A percentile compares a stretch with the other conserved stretches of the same genome.
phyloP scores from a whole-genome alignment of 2,113 vertebrate genomes.

The Neotoma lepida region DNA sequence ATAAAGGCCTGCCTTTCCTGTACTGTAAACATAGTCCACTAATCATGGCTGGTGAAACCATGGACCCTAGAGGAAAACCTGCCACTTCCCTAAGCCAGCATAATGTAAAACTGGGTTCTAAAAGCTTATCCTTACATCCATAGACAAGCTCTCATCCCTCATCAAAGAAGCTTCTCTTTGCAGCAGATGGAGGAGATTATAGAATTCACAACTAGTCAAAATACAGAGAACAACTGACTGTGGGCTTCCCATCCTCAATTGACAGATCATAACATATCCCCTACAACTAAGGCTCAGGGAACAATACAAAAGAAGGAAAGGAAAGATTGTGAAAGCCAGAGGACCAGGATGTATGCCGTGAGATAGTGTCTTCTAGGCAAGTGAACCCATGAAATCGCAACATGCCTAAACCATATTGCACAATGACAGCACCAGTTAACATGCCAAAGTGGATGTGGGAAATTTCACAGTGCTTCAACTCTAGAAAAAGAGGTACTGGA shows the following conservation, averaged over 20 bases:
- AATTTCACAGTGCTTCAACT: background rate
- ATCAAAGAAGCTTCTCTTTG: background rate
- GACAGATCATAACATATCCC: background rate
- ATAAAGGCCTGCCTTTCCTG: constrained; percentile 22
- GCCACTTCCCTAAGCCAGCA: background rate
- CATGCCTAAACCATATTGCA: background rate
- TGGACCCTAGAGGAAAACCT: background rate
- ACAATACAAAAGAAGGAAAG: background rate
- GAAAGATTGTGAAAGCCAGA: background rate
- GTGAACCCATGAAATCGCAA: background rate
- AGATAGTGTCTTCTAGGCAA: background rate
- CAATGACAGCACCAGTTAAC: background rate
- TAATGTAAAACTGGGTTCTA: background rate
- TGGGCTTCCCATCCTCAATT: background rate
- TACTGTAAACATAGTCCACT: background rate
- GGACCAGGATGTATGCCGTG: background rate
- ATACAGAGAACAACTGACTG: background rate
- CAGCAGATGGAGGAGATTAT: background rate
- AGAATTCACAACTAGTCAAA: no score
- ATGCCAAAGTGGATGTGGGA: background rate
- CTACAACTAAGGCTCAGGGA: background rate
- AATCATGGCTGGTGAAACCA: background rate
- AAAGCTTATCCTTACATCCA: background rate
- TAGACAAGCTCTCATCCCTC: background rate
- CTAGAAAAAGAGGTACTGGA: background rate